Conservation (phyloP, 1,140 invertebrate species). For the Drosophila ficusphila region DNA sequence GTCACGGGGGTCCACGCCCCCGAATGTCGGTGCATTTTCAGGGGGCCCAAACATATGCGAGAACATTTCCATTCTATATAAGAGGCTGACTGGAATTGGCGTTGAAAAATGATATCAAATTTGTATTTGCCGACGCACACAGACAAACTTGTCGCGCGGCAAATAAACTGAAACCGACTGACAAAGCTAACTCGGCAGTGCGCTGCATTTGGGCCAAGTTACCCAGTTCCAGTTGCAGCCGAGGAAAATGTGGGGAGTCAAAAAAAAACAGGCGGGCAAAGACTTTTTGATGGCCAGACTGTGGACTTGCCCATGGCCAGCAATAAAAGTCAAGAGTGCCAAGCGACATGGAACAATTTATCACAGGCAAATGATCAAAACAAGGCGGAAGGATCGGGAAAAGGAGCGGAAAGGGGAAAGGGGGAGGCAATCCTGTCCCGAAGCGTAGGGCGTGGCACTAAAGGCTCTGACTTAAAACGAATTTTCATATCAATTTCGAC, state of each 20-base stretch:
- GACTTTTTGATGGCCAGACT: slow-evolving; percentile 60
- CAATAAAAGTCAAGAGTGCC: slow-evolving; percentile 80
- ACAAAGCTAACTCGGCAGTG: slow-evolving; percentile 11
- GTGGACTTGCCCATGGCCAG: slow-evolving; percentile 60
- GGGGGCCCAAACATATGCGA: slow-evolving; percentile 24
- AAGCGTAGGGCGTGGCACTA: slow-evolving; percentile 45
- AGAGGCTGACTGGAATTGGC: slow-evolving; percentile 28
- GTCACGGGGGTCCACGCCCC: slow-evolving; percentile 40
- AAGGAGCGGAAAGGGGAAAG: slow-evolving; percentile 1
- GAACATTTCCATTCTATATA: slow-evolving; percentile 19
- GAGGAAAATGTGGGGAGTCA: neutral
- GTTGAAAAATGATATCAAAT: slow-evolving; percentile 64
- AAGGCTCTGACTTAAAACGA: slow-evolving; percentile 65
- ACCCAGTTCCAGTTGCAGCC: slow-evolving; percentile 43
- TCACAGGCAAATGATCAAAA: slow-evolving; percentile 78
- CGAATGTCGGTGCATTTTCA: slow-evolving; percentile 22
- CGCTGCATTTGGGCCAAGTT: slow-evolving; percentile 51
- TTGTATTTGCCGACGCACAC: slow-evolving; percentile 36
- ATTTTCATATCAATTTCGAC: slow-evolving; percentile 74
- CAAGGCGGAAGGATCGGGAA: slow-evolving; percentile 36
- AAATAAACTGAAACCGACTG: slow-evolving; percentile 45
- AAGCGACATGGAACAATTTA: slow-evolving; percentile 75
- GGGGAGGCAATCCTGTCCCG: slow-evolving; percentile 13
- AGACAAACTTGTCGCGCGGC: slow-evolving; percentile 47
- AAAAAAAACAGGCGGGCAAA: slow-evolving; percentile 33